Evolutionary conservation across 2,113 vertebrate species (phyloP).

Genomic region (Catharus fuscescens): DNA sequence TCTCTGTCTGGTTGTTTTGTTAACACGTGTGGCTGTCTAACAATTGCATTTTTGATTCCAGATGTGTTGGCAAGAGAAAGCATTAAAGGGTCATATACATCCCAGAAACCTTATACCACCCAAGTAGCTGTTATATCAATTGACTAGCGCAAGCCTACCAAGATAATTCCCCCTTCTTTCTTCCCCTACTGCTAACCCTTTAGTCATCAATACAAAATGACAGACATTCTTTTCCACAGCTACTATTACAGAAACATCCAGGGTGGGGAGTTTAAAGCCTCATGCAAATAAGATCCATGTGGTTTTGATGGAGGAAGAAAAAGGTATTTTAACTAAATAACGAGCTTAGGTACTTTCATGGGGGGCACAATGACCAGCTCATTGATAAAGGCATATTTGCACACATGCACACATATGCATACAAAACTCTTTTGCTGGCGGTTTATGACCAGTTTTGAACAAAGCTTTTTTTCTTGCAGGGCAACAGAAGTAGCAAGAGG

Average conservation of each 20-base stretch:
- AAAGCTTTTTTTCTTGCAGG: not conserved
- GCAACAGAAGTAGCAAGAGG: not conserved
- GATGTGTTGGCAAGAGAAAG: constrained; percentile 77
- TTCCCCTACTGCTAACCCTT: constrained; percentile 58
- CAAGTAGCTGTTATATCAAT: constrained; percentile 70
- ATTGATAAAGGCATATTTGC: constrained; percentile 39
- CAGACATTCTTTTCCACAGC: constrained; percentile 53
- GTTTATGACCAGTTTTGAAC: not conserved
- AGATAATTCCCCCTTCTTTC: constrained; percentile 6
- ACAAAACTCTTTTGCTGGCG: not conserved
- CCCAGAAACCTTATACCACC: constrained; percentile 74
- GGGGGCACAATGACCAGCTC: constrained; percentile 51
- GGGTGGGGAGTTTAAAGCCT: not conserved
- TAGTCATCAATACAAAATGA: constrained; percentile 68
- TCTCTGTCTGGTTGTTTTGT: constrained; percentile 63
- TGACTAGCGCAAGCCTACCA: constrained; percentile 48
- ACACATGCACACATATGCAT: not conserved
- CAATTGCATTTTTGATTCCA: constrained; percentile 74
- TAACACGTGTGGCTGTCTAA: constrained; percentile 72
- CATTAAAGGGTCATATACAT: constrained; percentile 35
- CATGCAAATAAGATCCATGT: constrained; percentile 59
- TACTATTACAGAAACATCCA: constrained; percentile 53
- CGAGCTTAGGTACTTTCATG: constrained; percentile 18
- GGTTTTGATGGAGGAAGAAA: constrained; percentile 56
- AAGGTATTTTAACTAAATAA: constrained; percentile 69